These are phyloP conservation scores for Euglossa dilemma DNA, from an alignment of 1,140 invertebrate species.

Conservation along the genomic window DNA sequence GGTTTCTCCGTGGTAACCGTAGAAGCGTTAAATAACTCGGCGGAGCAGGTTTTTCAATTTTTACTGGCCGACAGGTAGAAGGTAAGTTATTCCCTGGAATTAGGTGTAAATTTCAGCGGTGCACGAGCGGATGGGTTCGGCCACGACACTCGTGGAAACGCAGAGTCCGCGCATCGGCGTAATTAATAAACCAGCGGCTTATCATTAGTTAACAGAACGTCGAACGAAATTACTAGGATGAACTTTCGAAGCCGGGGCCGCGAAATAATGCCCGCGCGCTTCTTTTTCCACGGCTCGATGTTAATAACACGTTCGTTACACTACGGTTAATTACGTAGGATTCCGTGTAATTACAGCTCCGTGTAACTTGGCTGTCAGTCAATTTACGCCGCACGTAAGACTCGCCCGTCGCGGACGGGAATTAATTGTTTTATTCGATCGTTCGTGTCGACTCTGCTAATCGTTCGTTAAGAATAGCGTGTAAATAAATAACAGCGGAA, in stretches of 20 bases:
- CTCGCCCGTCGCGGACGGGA: not conserved
- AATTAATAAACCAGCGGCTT: conserved; percentile 13
- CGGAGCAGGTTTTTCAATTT: not conserved
- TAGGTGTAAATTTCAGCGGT: not conserved
- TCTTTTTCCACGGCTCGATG: not conserved
- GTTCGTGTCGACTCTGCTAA: not conserved
- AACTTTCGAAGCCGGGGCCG: not conserved
- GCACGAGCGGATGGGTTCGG: not conserved
- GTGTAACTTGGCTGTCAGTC: conserved; percentile 34
- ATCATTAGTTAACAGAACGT: not conserved
- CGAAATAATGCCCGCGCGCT: not conserved
- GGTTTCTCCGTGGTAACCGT: too few relatives aligned
- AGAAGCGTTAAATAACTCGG: not conserved
- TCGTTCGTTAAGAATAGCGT: conserved; percentile 17
- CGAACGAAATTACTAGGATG: conserved; percentile 1
- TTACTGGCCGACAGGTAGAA: not conserved
- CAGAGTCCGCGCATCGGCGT: not conserved
- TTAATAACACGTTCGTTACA: conserved; percentile 46
- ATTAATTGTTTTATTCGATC: conserved; percentile 45
- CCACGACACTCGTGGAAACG: not conserved
- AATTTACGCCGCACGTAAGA: conserved; percentile 26
- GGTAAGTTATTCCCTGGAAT: not conserved
- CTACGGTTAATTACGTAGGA: conserved; percentile 34
- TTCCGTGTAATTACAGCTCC: conserved; percentile 39
- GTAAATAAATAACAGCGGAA: not conserved